Percentiles rank a stretch among this genome's conserved stretches.
Evolutionary conservation across 2,888 invertebrate genomes (phyloP).

Genomic region (Pristionchus exspectatus): DNA sequence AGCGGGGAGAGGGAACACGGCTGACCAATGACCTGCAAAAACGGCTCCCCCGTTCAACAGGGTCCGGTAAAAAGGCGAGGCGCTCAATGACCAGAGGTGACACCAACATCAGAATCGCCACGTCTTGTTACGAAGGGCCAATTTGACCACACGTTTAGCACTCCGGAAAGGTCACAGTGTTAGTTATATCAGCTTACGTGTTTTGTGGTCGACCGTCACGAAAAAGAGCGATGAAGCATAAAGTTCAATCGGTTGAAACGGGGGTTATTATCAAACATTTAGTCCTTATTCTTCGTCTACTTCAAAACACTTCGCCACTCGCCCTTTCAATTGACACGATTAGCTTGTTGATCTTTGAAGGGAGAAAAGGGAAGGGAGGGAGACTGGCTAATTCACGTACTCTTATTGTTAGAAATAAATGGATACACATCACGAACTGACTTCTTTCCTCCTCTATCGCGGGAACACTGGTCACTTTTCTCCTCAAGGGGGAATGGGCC

Average conservation of each 20-base stretch:
- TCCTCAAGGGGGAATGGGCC: neutral
- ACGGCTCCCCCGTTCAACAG: neutral
- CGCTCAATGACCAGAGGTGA: neutral
- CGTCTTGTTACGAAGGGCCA: neutral
- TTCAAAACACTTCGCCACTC: neutral
- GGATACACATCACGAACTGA: neutral
- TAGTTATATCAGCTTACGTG: neutral
- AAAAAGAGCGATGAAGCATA: neutral
- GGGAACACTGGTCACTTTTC: neutral
- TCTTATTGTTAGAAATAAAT: neutral
- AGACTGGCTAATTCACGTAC: neutral
- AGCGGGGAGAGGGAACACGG: neutral
- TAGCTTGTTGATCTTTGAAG: neutral
- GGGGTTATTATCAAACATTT: neutral
- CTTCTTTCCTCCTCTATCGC: neutral
- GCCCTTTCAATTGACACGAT: neutral
- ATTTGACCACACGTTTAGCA: neutral
- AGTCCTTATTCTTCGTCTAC: neutral
- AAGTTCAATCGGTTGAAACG: neutral
- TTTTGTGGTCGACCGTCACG: neutral
- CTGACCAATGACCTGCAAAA: conserved; percentile 26
- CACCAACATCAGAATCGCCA: neutral
- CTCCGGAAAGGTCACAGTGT: neutral
- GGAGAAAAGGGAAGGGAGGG: neutral
- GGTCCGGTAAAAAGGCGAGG: neutral